Percentiles rank a stretch among this genome's conserved stretches.
Conservation (phyloP, 2,113 vertebrate genomes). For the Colius striatus region DNA sequence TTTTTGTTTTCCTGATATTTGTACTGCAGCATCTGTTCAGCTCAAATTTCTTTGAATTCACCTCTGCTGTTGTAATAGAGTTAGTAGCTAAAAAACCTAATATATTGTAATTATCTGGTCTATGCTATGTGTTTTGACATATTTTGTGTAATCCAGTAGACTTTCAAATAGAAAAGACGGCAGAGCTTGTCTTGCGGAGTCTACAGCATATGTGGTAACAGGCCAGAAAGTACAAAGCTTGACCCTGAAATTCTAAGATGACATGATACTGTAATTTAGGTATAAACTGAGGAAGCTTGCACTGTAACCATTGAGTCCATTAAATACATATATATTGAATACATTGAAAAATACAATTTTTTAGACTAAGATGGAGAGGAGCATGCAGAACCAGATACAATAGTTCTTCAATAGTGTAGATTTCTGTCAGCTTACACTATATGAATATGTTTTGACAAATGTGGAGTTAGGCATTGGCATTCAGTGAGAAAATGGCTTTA, state of each 20-base stretch:
- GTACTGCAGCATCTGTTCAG: background rate
- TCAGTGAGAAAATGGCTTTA: background rate
- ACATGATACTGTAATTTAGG: background rate
- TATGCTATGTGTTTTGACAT: background rate
- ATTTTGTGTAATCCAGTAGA: background rate
- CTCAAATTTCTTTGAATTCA: background rate
- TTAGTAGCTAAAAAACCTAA: background rate
- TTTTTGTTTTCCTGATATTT: background rate
- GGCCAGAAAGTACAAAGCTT: background rate
- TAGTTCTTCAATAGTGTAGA: background rate
- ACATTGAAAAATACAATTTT: background rate
- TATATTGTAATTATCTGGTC: background rate
- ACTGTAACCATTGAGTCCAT: background rate
- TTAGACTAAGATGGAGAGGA: background rate
- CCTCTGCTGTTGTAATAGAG: background rate
- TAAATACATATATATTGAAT: background rate
- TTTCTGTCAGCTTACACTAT: background rate
- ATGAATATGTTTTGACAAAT: background rate
- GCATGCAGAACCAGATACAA: background rate
- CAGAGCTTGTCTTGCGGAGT: background rate
- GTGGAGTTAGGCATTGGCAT: background rate
- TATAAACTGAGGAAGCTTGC: background rate
- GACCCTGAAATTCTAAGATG: background rate
- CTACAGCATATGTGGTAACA: background rate
- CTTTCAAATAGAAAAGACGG: background rate